Evolutionary conservation across 2,797 vertebrate species (phyloP), one percentile per base, ranked within the genome.

Genomic region (Columba guinea): DNA sequence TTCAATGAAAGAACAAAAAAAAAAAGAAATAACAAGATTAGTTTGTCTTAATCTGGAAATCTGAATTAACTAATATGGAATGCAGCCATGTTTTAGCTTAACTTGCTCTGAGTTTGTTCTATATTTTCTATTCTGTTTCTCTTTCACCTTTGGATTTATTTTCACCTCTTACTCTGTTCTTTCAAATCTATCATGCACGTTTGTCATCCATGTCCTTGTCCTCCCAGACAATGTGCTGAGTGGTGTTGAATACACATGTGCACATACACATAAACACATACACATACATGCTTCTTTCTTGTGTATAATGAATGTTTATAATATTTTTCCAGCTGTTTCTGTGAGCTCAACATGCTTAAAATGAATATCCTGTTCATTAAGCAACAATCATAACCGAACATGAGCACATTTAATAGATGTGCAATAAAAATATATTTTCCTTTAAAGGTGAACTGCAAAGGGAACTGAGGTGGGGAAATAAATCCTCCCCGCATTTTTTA

Each of bases 311-410:
- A 94, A 84, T 6, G 9, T 71, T 53, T 88, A 24, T 3, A 56
- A n/a, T 84, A 84, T 89, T 97, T 96, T 88, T 9, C 56, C 91
- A 95, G 91, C 80, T 96, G 70, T 87, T 93, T 91, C 87, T 90
- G 74, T 90, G 80, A 91, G 39, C 60, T 67, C 80, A 87, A 26
- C 2, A 4, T 82, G 64, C 60, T 82, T 51, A 69, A 81, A 71
- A 84, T 37, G 28, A 93, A 86, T 73, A 84, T 91, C 73, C 63
- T 44, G 53, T 41, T 94, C 87, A 84, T 95, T 69, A 84, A 89
- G 73, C 58, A 94, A 91, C 34, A 95, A 90, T 83, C 60, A 37
- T 26, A 83, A 77, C 22, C n/a, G 46, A 91, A 75, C 59, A 59
- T 4, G 11, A 94, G 58, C 52, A 81, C 41, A 70, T 60, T 81